A percentile compares a stretch with the other conserved stretches of the same genome.
phyloP scores from a whole-genome alignment of 2,888 invertebrate species.

The Entomobrya proxima region DNA sequence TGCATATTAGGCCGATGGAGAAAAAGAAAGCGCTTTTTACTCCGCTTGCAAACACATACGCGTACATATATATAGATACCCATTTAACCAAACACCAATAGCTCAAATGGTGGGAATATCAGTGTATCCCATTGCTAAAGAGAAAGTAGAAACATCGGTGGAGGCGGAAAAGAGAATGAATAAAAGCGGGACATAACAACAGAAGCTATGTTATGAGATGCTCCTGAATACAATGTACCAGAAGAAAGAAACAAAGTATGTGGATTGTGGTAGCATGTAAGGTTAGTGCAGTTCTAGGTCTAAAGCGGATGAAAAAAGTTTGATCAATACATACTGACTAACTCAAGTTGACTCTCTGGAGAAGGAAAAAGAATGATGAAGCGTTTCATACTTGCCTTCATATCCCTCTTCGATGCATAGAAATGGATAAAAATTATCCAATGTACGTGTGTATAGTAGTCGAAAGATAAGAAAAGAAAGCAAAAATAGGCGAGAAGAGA shows the following conservation, averaged over 20 bases:
- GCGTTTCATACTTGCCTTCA: constrained; percentile 52
- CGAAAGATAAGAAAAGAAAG: background rate
- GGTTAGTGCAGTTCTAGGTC: background rate
- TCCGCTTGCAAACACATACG: background rate
- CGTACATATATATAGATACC: too few relatives aligned
- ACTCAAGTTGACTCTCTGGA: constrained; percentile 44
- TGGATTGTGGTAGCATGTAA: background rate
- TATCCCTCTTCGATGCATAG: constrained; percentile 48
- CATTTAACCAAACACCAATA: constrained; percentile 16
- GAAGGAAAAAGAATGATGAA: constrained; percentile 58
- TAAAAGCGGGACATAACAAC: constrained; percentile 11
- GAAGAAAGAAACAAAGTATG: background rate
- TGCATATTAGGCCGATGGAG: background rate
- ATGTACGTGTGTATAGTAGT: background rate
- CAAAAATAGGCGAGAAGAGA: background rate
- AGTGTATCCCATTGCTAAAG: constrained; percentile 10
- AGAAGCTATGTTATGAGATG: background rate
- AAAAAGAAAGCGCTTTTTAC: constrained; percentile 25
- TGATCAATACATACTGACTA: constrained; percentile 66
- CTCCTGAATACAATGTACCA: background rate
- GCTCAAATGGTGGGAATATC: constrained; percentile 23
- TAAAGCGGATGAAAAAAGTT: constrained; percentile 35
- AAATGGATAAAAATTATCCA: constrained; percentile 65
- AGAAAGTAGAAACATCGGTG: constrained; percentile 26
- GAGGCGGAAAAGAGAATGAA: background rate